Base-by-base conservation (phyloP, 2,888 invertebrate genomes). In the Agrypnus murinus region DNA sequence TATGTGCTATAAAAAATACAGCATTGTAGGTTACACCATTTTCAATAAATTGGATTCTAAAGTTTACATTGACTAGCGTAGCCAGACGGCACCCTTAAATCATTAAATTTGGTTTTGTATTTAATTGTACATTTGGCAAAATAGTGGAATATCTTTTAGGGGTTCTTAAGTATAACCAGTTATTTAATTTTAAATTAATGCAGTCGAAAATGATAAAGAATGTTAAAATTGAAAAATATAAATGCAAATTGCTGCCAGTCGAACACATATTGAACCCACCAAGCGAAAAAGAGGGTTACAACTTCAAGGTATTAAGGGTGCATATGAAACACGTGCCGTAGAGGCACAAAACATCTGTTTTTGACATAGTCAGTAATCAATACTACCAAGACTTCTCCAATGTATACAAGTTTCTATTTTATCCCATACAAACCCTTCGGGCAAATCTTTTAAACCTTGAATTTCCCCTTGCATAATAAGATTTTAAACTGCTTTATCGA, bases 331-430 rank as follows among this genome's bases (percentile, higher is more conserved):
- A 55, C 64, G 64, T 64, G 55, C 55, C 55, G 14, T 32, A 17
- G 34, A 34, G 40, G 40, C 50, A 40, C n/a, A 12, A 34, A 53
- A 64, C 64, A 64, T 64, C 64, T 64, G 64, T 55, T 64, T 64
- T 64, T 14, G 34, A 34, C 36, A 36, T 17, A 34, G 36, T 32
- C 48, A n/a, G 48, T 32, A 62, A 62, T 62, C 62, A 62, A 62
- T 62, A 62, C 48, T 31, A 34, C n/a, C 15, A 7, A 48, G 32
- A 12, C 36, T 55, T 14, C 50, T 2, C 8, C 53, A 25, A 25
- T 3, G 12, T 50, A 34, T 15, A 55, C 3, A 25, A 25, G 25
- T 5, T 25, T 25, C 25, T 25, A 25, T 25, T 25, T 25, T 5
- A 5, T 25, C 25, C 25, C 17, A 10, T 48, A 25, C n/a, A 25